Evolutionary conservation across 2,888 invertebrate genomes (phyloP).

Genomic region (Brachycybe producta): DNA sequence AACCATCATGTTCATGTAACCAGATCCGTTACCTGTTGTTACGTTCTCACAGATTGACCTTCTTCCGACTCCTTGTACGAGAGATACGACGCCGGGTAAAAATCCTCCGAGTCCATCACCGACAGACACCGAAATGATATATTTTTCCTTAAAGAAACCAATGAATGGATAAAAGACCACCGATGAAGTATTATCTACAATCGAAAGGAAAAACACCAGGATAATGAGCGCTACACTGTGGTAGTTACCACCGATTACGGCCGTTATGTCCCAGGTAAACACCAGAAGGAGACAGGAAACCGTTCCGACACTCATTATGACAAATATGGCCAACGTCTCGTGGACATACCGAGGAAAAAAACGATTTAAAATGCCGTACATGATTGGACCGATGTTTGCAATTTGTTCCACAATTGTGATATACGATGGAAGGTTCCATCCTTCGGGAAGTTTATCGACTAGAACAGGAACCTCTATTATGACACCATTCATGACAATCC

Average conservation of each 20-base stretch:
- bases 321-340: slow-evolving; percentile 36
- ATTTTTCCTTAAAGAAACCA: slow-evolving; percentile 50
- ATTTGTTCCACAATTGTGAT: slow-evolving; percentile 67
- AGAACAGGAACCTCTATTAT: slow-evolving; percentile 80
- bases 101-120: slow-evolving; percentile 73
- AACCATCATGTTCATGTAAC: too few species aligned
- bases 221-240: slow-evolving; percentile 43
- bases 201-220: slow-evolving; percentile 51
- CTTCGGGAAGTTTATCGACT: slow-evolving; percentile 66
- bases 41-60: slow-evolving; percentile 33
- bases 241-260: slow-evolving; percentile 39
- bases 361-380: slow-evolving; percentile 39
- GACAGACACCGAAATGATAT: slow-evolving; percentile 65
- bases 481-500: slow-evolving; percentile 77
- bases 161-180: slow-evolving; percentile 76
- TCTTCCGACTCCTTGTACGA: slow-evolving; percentile 70
- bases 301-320: slow-evolving; percentile 36
- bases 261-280: slow-evolving; percentile 43
- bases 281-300: slow-evolving; percentile 36
- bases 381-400: slow-evolving; percentile 66
- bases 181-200: slow-evolving; percentile 74
- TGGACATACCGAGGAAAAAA: slow-evolving; percentile 27
- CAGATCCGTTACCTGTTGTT: slow-evolving; percentile 22
- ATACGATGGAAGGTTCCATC: slow-evolving; percentile 72
- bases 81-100: slow-evolving; percentile 59